Evolutionary conservation across 2,797 vertebrate genomes (phyloP), one percentile per base, ranked within the genome.

Genomic region (Argya squamiceps): DNA sequence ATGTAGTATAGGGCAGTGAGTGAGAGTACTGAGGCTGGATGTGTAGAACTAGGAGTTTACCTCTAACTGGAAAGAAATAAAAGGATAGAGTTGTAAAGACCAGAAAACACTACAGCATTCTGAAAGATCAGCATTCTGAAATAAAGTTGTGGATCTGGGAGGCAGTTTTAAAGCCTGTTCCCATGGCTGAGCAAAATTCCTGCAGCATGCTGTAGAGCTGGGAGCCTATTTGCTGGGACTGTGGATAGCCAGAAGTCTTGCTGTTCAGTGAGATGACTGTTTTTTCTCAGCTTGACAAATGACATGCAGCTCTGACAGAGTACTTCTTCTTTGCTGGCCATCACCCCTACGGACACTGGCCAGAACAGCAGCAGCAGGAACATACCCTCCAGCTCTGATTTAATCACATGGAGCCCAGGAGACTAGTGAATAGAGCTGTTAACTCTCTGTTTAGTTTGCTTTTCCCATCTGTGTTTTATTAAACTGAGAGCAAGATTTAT

Each of bases 401-500:
- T 92, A 96, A 96, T 95, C 92, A 84, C 88, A 79, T 30, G 83
- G 91, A 96, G 78, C 96, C 94, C 96, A 96, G 93, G 96, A 95
- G 96, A 95, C 84, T 56, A 84, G 92, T 94, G 95, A 96, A 95
- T 94, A 92, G 91, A 95, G 96, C 91, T 56, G 92, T 95, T 96
- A 96, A 95, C 91, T 96, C 93, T 95, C 74, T 84, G 79, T 93
- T 94, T 73, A 73, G 91, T 89, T 95, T 96, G 94, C 83, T 95
- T 96, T 96, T 92, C 89, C 95, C 96, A 96, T 97, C 96, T 97
- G 96, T 56, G 77, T 96, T 97, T 93, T 86, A 96, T 97, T 97
- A 96, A 84, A 88, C 82, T 10, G 44, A 94, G 91, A 89, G 76
- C 53, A 94, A 96, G 93, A 94, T 94, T 93, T 96, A 96, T 91